A percentile compares a stretch with the other conserved stretches of the same genome.
These are phyloP conservation scores for Ophion ventricosus DNA, from an alignment of 2,888 invertebrate species.

Conservation along the genomic window DNA sequence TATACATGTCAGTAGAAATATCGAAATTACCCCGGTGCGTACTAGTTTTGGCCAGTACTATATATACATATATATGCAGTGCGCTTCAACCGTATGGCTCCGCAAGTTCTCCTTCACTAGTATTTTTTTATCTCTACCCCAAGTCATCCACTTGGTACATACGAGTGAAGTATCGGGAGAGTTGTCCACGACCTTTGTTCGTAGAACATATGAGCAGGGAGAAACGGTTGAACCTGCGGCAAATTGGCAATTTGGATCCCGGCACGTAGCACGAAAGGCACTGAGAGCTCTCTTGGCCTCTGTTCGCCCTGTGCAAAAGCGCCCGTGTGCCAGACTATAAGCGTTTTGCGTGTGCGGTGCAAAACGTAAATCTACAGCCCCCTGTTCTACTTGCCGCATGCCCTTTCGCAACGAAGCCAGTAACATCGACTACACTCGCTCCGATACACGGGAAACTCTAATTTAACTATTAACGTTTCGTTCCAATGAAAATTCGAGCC, in stretches of 20 bases:
- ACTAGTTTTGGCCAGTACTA: too few species aligned
- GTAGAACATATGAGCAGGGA: constrained; percentile 67
- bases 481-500: constrained; percentile 66
- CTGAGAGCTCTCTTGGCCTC: constrained; percentile 37
- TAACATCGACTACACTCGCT: constrained; percentile 18
- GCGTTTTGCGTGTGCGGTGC: constrained; percentile 48
- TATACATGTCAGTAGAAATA: too few species aligned
- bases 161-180: constrained; percentile 25
- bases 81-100: constrained; percentile 15
- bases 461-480: constrained; percentile 70
- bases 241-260: constrained; percentile 75
- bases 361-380: constrained; percentile 20
- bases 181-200: constrained; percentile 69
- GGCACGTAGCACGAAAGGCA: constrained; percentile 57
- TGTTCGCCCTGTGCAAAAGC: constrained; percentile 51
- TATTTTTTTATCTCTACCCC: constrained; percentile 36
- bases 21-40: too few species aligned
- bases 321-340: constrained; percentile 47
- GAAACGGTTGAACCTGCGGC: constrained; percentile 71
- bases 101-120: constrained; percentile 36
- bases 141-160: constrained; percentile 43
- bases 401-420: constrained; percentile 4
- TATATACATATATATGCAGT: background rate
- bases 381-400: constrained; percentile 7
- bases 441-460: constrained; percentile 65